A percentile compares a stretch with the other conserved stretches of the same genome.
These are phyloP conservation scores for Trichonephila clavata DNA, from an alignment of 1,140 invertebrate genomes.

Conservation along the genomic window DNA sequence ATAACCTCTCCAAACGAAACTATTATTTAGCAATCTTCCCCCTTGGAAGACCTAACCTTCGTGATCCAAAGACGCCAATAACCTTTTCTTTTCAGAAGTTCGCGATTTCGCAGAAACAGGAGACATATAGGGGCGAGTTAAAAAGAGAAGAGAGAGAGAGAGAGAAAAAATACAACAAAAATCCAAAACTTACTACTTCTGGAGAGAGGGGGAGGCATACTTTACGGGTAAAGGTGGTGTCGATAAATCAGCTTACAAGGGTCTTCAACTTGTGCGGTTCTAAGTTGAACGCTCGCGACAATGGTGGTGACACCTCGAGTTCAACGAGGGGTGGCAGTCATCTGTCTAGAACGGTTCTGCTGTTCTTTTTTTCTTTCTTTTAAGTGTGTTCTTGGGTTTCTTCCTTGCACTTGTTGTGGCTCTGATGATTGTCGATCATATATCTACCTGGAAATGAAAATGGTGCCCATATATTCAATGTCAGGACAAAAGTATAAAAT, in stretches of 20 bases:
- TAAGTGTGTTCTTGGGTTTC: neutral
- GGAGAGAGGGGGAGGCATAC: neutral
- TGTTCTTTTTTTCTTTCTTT: neutral
- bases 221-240: conserved; percentile 59
- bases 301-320: conserved; percentile 70
- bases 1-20: neutral
- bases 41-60: neutral
- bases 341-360: conserved; percentile 12
- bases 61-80: conserved; percentile 11
- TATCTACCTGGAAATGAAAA: neutral
- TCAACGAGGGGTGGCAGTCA: conserved; percentile 65
- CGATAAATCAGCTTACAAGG: conserved; percentile 41
- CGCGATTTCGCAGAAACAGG: conserved; percentile 10
- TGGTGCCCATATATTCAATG: neutral
- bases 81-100: conserved; percentile 32
- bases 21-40: neutral
- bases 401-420: neutral
- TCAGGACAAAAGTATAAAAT: neutral
- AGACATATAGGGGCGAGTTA: neutral
- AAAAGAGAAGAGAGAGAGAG: neutral
- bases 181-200: neutral
- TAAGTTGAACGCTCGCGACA: conserved; percentile 71
- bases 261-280: conserved; percentile 73
- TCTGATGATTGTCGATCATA: neutral
- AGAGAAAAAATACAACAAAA: neutral